Evolutionary conservation across 2,888 invertebrate genomes (phyloP).

Genomic region (Junonia oenone): DNA sequence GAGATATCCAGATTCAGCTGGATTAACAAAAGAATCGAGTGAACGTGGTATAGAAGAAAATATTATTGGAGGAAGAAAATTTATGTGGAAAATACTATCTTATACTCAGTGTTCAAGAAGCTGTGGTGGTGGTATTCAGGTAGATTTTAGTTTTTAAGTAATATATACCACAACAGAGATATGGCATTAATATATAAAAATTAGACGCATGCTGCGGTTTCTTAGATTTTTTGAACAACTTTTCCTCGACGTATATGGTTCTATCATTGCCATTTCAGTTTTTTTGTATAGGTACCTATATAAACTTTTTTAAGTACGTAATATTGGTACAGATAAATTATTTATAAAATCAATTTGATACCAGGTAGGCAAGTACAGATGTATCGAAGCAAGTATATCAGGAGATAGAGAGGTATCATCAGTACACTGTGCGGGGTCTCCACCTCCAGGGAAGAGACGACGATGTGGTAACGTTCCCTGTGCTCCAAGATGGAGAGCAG

Average conservation of each 20-base stretch:
- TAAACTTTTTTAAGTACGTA: background rate
- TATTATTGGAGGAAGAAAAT: slow-evolving; percentile 70
- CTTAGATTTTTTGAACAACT: too few relatives aligned
- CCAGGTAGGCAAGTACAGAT: slow-evolving; percentile 84
- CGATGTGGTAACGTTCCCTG: slow-evolving; percentile 89
- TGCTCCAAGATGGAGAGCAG: slow-evolving; percentile 89
- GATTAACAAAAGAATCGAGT: slow-evolving; percentile 40
- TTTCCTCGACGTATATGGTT: too few relatives aligned
- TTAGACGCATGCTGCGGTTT: too few relatives aligned
- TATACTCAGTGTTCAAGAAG: slow-evolving; percentile 88
- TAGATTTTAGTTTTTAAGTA: too few relatives aligned
- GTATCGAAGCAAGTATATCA: slow-evolving; percentile 80
- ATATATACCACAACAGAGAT: too few relatives aligned
- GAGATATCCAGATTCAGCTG: slow-evolving; percentile 41
- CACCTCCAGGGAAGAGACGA: slow-evolving; percentile 79
- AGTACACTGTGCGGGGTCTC: slow-evolving; percentile 77
- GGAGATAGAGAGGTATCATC: slow-evolving; percentile 81
- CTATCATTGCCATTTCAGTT: too few relatives aligned
- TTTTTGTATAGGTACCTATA: too few relatives aligned
- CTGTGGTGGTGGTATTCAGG: slow-evolving; percentile 90
- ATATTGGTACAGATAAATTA: background rate
- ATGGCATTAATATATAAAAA: too few relatives aligned
- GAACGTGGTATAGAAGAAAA: slow-evolving; percentile 55
- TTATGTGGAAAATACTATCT: slow-evolving; percentile 88
- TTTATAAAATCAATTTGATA: slow-evolving; percentile 31